phyloP scores from a whole-genome alignment of 2,113 vertebrate species.

The Pristiophorus japonicus region DNA sequence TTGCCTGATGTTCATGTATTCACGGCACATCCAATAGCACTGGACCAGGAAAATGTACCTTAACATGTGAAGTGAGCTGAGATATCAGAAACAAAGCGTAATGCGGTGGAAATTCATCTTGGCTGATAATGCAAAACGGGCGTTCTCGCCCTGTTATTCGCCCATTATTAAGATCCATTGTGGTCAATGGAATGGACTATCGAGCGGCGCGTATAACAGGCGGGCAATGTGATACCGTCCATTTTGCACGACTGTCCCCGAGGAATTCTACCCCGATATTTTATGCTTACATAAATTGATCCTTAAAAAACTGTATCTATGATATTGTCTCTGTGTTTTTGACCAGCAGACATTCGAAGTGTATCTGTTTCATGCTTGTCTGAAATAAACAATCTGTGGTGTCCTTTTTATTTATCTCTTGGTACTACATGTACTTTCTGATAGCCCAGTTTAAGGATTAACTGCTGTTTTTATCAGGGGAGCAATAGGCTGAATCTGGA shows the following conservation, averaged over 20 bases:
- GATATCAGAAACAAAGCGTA: not conserved
- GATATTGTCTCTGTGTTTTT: not conserved
- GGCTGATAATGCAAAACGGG: too few species aligned
- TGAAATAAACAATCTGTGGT: slow-evolving; percentile 23
- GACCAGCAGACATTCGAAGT: not conserved
- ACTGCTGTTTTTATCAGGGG: slow-evolving; percentile 23
- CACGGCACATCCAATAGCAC: not conserved
- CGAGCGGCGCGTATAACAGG: too few species aligned
- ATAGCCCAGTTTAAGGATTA: slow-evolving; percentile 31
- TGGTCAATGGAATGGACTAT: not conserved
- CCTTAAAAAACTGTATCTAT: not conserved
- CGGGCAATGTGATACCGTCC: too few species aligned
- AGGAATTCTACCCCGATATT: not conserved
- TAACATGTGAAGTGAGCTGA: too few species aligned
- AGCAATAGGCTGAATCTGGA: not conserved
- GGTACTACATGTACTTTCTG: slow-evolving; percentile 31
- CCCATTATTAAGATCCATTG: too few species aligned
- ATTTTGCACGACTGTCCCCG: not conserved
- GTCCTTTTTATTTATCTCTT: slow-evolving; percentile 5
- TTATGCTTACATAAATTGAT: not conserved
- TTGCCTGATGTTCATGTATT: not conserved
- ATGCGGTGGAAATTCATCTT: not conserved
- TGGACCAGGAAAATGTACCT: not conserved
- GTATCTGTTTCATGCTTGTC: not conserved
- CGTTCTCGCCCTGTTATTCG: too few species aligned